Base-by-base conservation (phyloP, 2,113 vertebrate genomes). In the Azemiops feae region DNA sequence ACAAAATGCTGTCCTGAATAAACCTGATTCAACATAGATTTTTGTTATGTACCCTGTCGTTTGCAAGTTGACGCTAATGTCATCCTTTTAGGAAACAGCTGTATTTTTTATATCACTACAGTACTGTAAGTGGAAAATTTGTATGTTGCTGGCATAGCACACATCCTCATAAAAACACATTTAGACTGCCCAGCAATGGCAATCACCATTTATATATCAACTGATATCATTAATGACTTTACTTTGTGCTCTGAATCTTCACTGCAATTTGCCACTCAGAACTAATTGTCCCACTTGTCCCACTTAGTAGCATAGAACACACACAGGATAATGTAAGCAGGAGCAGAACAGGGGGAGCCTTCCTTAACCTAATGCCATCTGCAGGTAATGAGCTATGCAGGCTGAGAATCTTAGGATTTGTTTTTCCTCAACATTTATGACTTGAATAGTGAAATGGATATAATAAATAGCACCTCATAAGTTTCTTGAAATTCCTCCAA, bases 271-370 rank as follows among this genome's bases (percentile, higher is more conserved):
- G 88, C 89, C 85, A 47, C 89, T 93, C 88, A 81, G 89, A 87
- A 93, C 90, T 93, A 93, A 90, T 93, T 93, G 55, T 52, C 55
- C 53, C 30, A 22, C 74, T 93, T 93, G 55, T 52, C 55, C 53
- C 30, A 22, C 74, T 53, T 87, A 90, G 90, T 64, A 50, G 81
- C 47, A 69, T 25, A 23, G 47, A 23, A 23, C 53, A 5, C 22
- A 85, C 30, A 55, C 2, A n/a, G 10, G 57, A 53, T 60, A 53
- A 90, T 30, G 55, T 53, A 85, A 58, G 43, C 43, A 90, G 74
- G 74, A 86, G 23, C 54, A 53, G 54, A 86, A 86, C 9, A 64
- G n/a, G 30, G 54, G 11, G 34, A 81, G 20, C 20, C 1, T 81
- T 81, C 34, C 18, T 81, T 81, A 81, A 81, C 74, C 34, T 81